phyloP scores from a whole-genome alignment of 2,113 vertebrate genomes.

The Podocnemis expansa region DNA sequence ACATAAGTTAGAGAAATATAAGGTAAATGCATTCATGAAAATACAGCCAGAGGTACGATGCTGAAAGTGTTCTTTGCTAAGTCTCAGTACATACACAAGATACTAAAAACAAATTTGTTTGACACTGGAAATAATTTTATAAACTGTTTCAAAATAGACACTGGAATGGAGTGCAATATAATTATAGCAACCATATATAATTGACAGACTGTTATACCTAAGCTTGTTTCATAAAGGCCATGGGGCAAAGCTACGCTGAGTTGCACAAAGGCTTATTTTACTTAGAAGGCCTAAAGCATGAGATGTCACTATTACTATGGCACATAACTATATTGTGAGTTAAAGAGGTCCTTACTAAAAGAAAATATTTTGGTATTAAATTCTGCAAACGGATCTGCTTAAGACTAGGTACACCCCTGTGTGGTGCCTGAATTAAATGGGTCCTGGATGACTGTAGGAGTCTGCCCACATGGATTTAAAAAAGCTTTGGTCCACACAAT shows the following conservation, averaged over 20 bases:
- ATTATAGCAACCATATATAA: neutral
- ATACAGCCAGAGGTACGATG: neutral
- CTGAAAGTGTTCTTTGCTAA: neutral
- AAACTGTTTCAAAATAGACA: neutral
- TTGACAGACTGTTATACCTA: neutral
- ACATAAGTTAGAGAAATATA: neutral
- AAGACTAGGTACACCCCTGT: fast-evolving
- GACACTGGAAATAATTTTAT: neutral
- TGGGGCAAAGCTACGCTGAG: neutral
- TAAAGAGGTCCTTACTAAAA: neutral
- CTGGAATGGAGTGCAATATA: neutral
- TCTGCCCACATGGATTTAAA: neutral
- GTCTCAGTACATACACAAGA: neutral
- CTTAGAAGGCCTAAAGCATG: no score
- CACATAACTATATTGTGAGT: fast-evolving
- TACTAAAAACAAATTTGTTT: neutral
- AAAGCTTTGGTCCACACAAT: no score
- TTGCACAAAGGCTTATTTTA: neutral
- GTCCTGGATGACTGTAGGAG: neutral
- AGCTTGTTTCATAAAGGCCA: neutral
- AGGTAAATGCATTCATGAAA: neutral
- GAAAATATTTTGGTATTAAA: neutral
- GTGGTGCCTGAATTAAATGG: neutral
- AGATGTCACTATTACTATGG: no score
- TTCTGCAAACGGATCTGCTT: neutral